Conservation (phyloP, 2,797 vertebrate genomes). For the Neosalanx taihuensis region DNA sequence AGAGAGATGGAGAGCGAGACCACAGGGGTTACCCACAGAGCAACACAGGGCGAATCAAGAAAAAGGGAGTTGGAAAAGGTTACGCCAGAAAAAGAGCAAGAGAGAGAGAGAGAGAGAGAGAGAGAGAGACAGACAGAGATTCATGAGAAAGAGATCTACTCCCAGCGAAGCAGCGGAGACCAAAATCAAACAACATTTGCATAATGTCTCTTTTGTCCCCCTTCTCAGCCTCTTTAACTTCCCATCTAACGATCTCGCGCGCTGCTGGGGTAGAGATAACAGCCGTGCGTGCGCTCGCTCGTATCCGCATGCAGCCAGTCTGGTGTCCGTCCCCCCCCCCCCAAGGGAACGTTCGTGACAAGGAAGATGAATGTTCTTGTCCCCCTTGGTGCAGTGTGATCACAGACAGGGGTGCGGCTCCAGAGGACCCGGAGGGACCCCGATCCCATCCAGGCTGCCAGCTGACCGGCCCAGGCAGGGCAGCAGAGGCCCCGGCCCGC, state of each 20-base stretch:
- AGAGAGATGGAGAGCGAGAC: neutral
- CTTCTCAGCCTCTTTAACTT: conserved; percentile 58
- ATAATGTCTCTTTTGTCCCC: conserved; percentile 72
- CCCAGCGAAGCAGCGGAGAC: conserved; percentile 38
- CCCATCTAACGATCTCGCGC: neutral
- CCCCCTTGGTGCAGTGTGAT: conserved; percentile 33
- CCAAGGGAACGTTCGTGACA: conserved; percentile 54
- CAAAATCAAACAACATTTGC: conserved; percentile 73
- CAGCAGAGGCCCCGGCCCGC: neutral
- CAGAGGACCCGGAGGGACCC: conserved; percentile 16
- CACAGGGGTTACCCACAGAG: no score
- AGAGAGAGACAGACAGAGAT: conserved; percentile 44
- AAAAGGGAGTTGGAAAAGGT: neutral
- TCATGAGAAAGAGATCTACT: conserved; percentile 36
- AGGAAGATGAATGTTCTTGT: conserved; percentile 54
- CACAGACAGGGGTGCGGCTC: conserved; percentile 45
- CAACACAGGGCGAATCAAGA: no score
- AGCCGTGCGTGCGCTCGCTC: neutral
- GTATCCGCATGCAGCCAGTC: neutral
- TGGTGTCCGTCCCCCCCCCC: conserved; percentile 22
- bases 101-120: conserved; percentile 52
- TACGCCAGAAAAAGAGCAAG: neutral
- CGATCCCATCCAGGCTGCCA: conserved; percentile 14
- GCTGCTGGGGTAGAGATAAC: neutral
- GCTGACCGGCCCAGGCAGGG: conserved; percentile 22